Base-by-base conservation (phyloP, 1,140 invertebrate species). In the Polypedilum vanderplanki region DNA sequence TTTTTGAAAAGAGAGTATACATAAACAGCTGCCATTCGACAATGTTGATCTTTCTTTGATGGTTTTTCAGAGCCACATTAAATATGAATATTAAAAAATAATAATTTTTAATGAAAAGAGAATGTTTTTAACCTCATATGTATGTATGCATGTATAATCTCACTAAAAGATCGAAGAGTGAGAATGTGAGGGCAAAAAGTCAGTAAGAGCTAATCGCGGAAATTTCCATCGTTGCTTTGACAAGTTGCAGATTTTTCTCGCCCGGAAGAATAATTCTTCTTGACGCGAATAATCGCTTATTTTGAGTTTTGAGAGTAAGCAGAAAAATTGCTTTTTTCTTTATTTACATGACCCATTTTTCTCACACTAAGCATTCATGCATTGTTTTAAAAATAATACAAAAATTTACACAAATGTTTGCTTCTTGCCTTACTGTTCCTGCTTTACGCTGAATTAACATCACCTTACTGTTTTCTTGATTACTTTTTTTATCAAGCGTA, bases 21-120 rank as follows among this genome's bases (percentile, higher is more conserved):
- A 57, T 57, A 57, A 57, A 57, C 46, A 57, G 46, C 46, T 57
- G 46, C 46, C 12, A 57, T 15, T 46, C 41, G 41, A 46, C 4
- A n/a, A 57, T 57, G 46, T 57, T 57, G 46, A 57, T 57, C 46
- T 57, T 57, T 12, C 46, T 57, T 57, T 57, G 46, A 57, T 57
- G 46, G 46, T 57, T n/a, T n/a, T n/a, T 57, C 46, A 1, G 9
- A 33, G 24, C 24, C 24, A 33, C 24, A 33, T n/a, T n/a, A n/a
- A n/a, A n/a, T 33, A 33, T 33, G 24, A 33, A 57, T 57, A 57
- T 57, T 57, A 57, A 12, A 33, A 57, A 57, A 57, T 57, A 57
- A 57, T 57, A 57, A 33, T 57, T 57, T 57, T 57, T 57, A 4
- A 12, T 57, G n/a, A 57, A n/a, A 57, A 57, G 46, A 57, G n/a